phyloP scores from a whole-genome alignment of 2,888 invertebrate species.

The Mesochorus sp. region DNA sequence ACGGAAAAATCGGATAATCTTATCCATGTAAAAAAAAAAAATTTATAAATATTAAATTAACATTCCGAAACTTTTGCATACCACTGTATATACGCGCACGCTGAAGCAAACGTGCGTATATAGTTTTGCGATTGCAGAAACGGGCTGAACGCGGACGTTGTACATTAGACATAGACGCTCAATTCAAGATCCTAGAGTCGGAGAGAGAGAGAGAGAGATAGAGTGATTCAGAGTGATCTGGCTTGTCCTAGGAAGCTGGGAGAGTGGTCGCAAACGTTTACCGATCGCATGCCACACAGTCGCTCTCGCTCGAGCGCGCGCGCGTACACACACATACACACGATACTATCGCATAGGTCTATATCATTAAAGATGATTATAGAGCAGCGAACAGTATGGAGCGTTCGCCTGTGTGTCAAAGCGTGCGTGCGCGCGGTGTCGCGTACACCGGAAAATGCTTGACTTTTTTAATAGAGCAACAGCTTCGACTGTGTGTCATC shows the following conservation, averaged over 20 bases:
- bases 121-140: constrained; percentile 12
- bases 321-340: too few relatives aligned
- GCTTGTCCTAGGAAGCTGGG: constrained; percentile 66
- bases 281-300: constrained; percentile 49
- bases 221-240: not conserved
- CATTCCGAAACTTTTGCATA: too few relatives aligned
- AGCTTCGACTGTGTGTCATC: too few relatives aligned
- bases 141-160: constrained; percentile 19
- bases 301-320: too few relatives aligned
- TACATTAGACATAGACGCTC: not conserved
- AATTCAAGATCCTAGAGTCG: not conserved
- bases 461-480: too few relatives aligned
- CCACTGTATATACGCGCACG: too few relatives aligned
- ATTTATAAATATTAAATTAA: too few relatives aligned
- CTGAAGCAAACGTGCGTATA: constrained; percentile 34
- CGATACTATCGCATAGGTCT: constrained; percentile 56
- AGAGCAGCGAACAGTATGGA: constrained; percentile 46
- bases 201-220: constrained; percentile 1
- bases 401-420: constrained; percentile 47
- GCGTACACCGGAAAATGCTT: not conserved
- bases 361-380: constrained; percentile 74
- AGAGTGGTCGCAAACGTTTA: constrained; percentile 65
- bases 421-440: constrained; percentile 10
- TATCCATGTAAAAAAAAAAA: too few relatives aligned
- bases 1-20: too few relatives aligned